Evolutionary conservation across 2,888 invertebrate species (phyloP).

Genomic region (Azorinus chamasolen): DNA sequence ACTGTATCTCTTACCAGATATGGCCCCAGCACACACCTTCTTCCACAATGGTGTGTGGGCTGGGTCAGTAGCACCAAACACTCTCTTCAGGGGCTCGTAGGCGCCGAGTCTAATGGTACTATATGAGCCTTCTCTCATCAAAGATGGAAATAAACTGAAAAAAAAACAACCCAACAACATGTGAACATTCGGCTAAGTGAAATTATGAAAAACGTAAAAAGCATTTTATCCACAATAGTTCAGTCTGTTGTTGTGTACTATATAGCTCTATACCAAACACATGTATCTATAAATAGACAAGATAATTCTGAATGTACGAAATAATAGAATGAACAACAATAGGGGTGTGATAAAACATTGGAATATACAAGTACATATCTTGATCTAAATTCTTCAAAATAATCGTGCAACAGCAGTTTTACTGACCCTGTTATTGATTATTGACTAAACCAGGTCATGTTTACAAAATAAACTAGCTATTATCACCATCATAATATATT

Average conservation of each 20-base stretch:
- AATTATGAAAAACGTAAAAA: neutral
- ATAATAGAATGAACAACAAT: no score
- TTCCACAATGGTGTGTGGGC: constrained; percentile 81
- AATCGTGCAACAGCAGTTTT: no score
- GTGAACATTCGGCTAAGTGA: neutral
- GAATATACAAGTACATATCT: no score
- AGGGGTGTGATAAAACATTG: no score
- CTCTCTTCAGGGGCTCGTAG: constrained; percentile 79
- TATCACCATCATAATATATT: no score
- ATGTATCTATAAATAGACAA: no score
- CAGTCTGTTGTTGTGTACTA: neutral
- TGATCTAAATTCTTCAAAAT: no score
- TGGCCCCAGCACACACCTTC: constrained; percentile 80
- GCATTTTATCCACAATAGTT: neutral
- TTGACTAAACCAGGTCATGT: no score
- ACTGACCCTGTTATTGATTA: no score
- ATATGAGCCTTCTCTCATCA: constrained; percentile 79
- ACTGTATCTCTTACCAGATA: constrained; percentile 77
- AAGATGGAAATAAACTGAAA: constrained; percentile 68
- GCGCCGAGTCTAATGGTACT: constrained; percentile 80
- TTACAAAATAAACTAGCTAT: no score
- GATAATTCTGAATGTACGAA: no score
- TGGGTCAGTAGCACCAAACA: constrained; percentile 80
- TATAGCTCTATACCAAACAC: neutral
- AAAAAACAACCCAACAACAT: neutral